These are phyloP conservation scores for Calephelis nemesis DNA, from an alignment of 1,140 invertebrate species.

Conservation along the genomic window DNA sequence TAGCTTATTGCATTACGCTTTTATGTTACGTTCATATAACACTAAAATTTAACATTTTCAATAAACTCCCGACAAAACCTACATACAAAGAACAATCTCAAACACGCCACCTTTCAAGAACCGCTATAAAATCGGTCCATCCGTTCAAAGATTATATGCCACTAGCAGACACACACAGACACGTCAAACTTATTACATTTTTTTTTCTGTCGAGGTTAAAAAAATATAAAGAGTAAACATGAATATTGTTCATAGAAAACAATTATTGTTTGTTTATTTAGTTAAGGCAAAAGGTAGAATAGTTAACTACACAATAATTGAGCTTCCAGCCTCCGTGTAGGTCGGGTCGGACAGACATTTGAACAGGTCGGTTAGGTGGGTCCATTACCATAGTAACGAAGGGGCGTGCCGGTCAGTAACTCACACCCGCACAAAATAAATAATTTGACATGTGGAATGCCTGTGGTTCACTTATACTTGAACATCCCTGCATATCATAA, in stretches of 20 bases:
- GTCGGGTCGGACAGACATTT: conserved; percentile 7
- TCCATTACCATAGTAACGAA: conserved; percentile 75
- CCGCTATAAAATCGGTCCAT: too few species aligned
- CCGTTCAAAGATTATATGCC: too few species aligned
- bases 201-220: too few species aligned
- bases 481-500: too few species aligned
- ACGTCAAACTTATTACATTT: too few species aligned
- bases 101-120: too few species aligned
- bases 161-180: too few species aligned
- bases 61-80: too few species aligned
- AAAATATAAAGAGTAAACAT: not conserved
- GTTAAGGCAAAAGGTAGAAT: not conserved
- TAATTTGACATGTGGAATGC: conserved; percentile 63
- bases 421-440: conserved; percentile 73
- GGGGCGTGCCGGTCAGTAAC: conserved; percentile 65
- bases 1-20: too few species aligned
- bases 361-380: conserved; percentile 50
- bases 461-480: not conserved
- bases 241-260: not conserved
- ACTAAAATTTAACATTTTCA: too few species aligned
- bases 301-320: conserved; percentile 8
- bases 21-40: too few species aligned
- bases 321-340: not conserved
- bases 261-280: not conserved
- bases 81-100: too few species aligned